These are phyloP conservation scores for Triplophysa yarkandensis DNA, from an alignment of 2,797 vertebrate genomes.

Conservation along the genomic window DNA sequence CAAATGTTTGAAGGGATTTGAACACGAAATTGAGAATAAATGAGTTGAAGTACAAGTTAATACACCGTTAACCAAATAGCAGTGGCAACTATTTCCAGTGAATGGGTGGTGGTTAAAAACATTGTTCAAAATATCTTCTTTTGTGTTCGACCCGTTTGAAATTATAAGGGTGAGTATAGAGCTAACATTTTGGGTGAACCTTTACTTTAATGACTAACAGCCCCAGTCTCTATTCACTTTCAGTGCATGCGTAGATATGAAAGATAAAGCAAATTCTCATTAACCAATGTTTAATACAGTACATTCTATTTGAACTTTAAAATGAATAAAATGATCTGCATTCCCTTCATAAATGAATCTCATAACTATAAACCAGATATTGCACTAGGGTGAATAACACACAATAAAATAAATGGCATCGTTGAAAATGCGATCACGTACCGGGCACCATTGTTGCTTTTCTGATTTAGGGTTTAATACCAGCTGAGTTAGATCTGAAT, in stretches of 20 bases:
- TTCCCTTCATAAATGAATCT: slow-evolving; percentile 23
- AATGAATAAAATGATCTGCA: not conserved
- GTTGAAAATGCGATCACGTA: slow-evolving; percentile 21
- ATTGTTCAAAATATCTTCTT: too few relatives aligned
- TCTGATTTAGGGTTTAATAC: slow-evolving; percentile 47
- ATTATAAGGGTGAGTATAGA: too few relatives aligned
- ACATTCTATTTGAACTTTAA: not conserved
- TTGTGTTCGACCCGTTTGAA: too few relatives aligned
- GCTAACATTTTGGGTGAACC: too few relatives aligned
- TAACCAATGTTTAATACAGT: not conserved
- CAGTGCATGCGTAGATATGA: too few relatives aligned
- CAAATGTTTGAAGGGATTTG: not conserved
- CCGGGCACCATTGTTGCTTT: slow-evolving; percentile 7
- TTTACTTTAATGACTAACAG: not conserved
- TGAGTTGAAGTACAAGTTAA: too few relatives aligned
- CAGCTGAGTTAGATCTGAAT: slow-evolving; percentile 32
- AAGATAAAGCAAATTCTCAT: too few relatives aligned
- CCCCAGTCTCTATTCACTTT: not conserved
- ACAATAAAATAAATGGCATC: slow-evolving; percentile 15
- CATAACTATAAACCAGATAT: slow-evolving; percentile 15
- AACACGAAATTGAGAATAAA: not conserved
- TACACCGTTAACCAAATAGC: too few relatives aligned
- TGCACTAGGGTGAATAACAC: slow-evolving; percentile 18
- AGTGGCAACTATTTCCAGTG: too few relatives aligned
- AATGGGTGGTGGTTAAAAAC: too few relatives aligned